Evolutionary conservation across 2,888 invertebrate species (phyloP).

Genomic region (Lithophane socia): DNA sequence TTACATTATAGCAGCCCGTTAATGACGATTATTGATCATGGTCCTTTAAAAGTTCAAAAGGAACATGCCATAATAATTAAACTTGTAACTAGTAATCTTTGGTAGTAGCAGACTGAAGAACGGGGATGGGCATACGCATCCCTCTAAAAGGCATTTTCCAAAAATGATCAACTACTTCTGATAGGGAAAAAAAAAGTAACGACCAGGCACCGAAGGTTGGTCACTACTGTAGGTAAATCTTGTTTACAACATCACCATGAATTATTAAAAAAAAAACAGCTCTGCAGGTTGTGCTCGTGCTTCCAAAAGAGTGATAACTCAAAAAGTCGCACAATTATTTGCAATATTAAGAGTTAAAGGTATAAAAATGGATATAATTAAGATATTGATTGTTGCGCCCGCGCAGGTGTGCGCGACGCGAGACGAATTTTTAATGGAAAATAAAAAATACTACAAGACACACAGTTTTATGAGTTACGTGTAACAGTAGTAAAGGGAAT

Average conservation of each 20-base stretch:
- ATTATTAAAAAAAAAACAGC: not conserved
- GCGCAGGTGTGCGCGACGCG: slow-evolving; percentile 72
- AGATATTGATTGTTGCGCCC: slow-evolving; percentile 76
- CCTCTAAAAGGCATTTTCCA: not conserved
- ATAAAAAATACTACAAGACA: slow-evolving; percentile 50
- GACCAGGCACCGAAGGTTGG: no score
- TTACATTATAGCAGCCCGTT: not conserved
- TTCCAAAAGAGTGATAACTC: slow-evolving; percentile 28
- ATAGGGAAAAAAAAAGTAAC: no score
- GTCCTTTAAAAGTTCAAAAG: not conserved
- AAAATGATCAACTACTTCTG: no score
- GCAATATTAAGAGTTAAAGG: slow-evolving; percentile 60
- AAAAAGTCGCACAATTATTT: slow-evolving; percentile 41
- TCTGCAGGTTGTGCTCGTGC: not conserved
- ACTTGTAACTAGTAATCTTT: not conserved
- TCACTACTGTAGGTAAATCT: no score
- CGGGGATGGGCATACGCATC: not conserved
- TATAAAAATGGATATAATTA: slow-evolving; percentile 74
- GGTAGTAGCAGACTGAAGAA: not conserved
- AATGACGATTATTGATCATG: slow-evolving; percentile 6
- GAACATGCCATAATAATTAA: not conserved
- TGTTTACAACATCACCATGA: not conserved
- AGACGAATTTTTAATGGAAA: slow-evolving; percentile 68
- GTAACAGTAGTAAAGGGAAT: slow-evolving; percentile 55
- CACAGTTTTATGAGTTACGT: slow-evolving; percentile 45